Conservation (phyloP, 2,888 invertebrate species). For the Macaria liturata region DNA sequence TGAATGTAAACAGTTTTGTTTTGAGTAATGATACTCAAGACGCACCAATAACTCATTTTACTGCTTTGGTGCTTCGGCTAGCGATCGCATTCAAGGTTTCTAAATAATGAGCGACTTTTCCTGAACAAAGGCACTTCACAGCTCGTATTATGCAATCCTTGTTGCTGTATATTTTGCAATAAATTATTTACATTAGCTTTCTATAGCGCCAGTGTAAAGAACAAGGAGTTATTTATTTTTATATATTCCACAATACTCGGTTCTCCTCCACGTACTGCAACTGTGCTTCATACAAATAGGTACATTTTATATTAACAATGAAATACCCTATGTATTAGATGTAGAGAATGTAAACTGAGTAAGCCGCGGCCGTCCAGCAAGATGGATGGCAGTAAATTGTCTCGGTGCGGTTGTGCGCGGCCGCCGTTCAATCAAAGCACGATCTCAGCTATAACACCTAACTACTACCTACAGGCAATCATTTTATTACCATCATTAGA, state of each 20-base stretch:
- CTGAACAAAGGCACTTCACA: background rate
- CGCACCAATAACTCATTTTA: constrained; percentile 5
- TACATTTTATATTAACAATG: no score
- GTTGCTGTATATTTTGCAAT: no score
- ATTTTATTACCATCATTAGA: constrained; percentile 23
- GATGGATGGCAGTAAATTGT: constrained; percentile 13
- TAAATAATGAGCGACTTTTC: background rate
- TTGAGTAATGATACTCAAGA: constrained; percentile 5
- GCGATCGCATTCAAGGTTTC: constrained; percentile 1
- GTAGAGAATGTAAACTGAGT: no score
- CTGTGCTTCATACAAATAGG: no score
- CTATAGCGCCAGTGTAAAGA: no score
- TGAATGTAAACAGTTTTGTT: constrained; percentile 12
- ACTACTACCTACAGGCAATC: constrained; percentile 12
- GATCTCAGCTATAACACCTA: constrained; percentile 2
- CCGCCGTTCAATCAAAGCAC: constrained; percentile 23
- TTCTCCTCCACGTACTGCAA: no score
- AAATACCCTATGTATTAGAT: no score
- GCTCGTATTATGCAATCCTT: no score
- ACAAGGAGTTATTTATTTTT: no score
- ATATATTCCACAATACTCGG: no score
- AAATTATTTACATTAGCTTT: no score
- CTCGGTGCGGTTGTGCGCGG: constrained; percentile 7
- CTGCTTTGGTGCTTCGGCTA: constrained; percentile 2
- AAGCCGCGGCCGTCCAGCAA: constrained; percentile 2